Conservation (phyloP, 2,888 invertebrate genomes). For the Parnassius mnemosyne region DNA sequence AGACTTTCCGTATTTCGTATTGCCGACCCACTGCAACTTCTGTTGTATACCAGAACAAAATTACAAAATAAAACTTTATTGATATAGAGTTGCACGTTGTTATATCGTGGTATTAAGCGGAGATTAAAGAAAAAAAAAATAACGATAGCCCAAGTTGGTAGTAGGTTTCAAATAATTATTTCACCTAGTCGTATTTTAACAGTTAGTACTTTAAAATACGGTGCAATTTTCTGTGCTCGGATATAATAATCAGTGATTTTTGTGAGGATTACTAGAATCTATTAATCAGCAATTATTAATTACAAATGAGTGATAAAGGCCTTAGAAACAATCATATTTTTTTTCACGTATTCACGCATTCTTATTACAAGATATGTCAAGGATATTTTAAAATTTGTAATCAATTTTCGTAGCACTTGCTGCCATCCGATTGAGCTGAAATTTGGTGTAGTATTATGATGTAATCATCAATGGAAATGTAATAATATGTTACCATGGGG, state of each 20-base stretch:
- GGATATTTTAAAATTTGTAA: too few relatives aligned
- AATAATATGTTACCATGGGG: too few relatives aligned
- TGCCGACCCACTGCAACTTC: too few relatives aligned
- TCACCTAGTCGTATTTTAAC: background rate
- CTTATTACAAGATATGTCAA: too few relatives aligned
- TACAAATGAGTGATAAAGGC: background rate
- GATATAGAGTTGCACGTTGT: background rate
- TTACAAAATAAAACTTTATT: too few relatives aligned
- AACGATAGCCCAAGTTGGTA: background rate
- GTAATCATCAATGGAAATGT: too few relatives aligned
- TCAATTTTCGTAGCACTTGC: too few relatives aligned
- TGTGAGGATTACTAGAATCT: background rate
- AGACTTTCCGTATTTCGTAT: too few relatives aligned
- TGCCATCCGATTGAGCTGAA: too few relatives aligned
- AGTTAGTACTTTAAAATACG: background rate
- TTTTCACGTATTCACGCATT: background rate
- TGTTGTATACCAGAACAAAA: too few relatives aligned
- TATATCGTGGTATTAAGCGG: background rate
- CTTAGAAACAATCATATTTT: background rate
- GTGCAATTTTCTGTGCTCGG: background rate
- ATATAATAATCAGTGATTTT: background rate
- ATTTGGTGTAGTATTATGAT: too few relatives aligned
- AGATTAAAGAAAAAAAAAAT: background rate
- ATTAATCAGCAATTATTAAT: background rate
- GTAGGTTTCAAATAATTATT: background rate